These are phyloP conservation scores for Crotalus horridus DNA, from an alignment of 2,113 vertebrate genomes.

Conservation along the genomic window DNA sequence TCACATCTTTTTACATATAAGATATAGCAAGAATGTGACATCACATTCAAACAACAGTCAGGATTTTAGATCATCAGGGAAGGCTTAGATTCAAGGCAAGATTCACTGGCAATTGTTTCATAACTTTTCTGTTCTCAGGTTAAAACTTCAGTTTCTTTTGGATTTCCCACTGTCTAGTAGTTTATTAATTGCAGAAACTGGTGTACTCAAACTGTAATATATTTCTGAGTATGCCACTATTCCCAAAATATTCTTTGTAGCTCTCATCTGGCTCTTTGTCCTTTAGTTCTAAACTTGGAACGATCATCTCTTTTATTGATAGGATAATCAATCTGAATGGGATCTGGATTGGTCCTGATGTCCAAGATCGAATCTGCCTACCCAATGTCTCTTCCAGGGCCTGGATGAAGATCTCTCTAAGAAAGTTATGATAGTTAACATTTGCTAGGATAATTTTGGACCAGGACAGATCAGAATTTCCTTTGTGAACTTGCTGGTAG, in stretches of 20 bases:
- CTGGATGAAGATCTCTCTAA: background rate
- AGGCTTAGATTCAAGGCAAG: background rate
- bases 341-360: background rate
- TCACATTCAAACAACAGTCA: background rate
- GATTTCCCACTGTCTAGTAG: background rate
- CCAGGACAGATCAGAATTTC: background rate
- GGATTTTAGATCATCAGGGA: background rate
- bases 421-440: background rate
- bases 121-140: background rate
- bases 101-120: background rate
- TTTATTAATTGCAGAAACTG: background rate
- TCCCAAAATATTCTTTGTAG: background rate
- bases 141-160: background rate
- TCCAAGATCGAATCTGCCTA: background rate
- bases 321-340: background rate
- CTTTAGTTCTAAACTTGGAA: background rate
- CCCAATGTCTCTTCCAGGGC: background rate
- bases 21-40: background rate
- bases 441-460: background rate
- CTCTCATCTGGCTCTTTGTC: background rate
- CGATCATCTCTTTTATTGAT: background rate
- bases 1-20: background rate
- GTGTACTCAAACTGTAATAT: background rate
- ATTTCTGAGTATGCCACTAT: background rate
- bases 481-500: background rate